Base-by-base conservation (phyloP, 1,140 invertebrate species). In the Drosophila lini region DNA sequence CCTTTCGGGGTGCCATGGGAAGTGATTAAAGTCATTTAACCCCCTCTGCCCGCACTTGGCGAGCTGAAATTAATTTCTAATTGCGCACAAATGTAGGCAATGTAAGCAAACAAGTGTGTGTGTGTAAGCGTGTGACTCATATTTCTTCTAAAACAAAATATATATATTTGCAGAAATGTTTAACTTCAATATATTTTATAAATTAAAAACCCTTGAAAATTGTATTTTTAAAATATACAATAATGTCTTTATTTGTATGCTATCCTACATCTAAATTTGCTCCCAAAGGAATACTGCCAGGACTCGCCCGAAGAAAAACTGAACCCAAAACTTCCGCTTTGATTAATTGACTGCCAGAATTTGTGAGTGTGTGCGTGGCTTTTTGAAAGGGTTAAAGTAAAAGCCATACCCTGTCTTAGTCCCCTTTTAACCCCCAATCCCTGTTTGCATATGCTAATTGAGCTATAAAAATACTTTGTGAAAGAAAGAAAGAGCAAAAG, bases 1-100 rank as follows among this genome's bases (percentile, higher is more conserved):
- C 50, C 56, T 36, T 47, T 76, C 28, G 64, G 40, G 59, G 57
- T 78, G 74, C 81, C 69, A 73, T 84, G 85, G 84, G 80, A 89
- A 89, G 84, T 89, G 84, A 84, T 89, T 89, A 89, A 89, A 89
- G 84, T 89, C 84, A 90, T 89, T 89, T 89, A 89, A 89, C 84
- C 84, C 85, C 84, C 78, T 89, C 80, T 61, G 53, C 50, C 50
- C 52, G 63, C 77, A 84, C 78, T 48, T 47, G 36, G 61, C 50
- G 63, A 42, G 57, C 78, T 69, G 61, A 89, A 89, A 89, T 89
- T 89, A 83, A 89, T 89, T 89, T 89, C 80, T 89, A 89, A 89
- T 89, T 89, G 84, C 83, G 67, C 83, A 76, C 83, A 88, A 79
- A 82, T 77, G 71, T 83, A 86, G 83, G 80, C 83, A 86, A 80